Evolutionary conservation across 2,888 invertebrate genomes (phyloP), one percentile per base, ranked within the genome.

Genomic region (Periphyllus acericola): DNA sequence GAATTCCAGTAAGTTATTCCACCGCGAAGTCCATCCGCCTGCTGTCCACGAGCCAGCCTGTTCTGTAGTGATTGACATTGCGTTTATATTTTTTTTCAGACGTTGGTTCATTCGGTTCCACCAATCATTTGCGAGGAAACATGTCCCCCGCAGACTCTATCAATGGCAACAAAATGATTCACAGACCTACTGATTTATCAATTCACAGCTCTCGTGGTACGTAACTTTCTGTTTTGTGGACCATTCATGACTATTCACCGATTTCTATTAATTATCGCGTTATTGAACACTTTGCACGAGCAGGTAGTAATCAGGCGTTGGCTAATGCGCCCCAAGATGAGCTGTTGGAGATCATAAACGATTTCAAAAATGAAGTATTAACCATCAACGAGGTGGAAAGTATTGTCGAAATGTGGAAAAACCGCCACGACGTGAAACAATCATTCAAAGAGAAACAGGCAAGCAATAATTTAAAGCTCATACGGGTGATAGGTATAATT

Each of bases 331-430:
- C 89, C 0, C 95, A 96, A 91, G 96, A 96, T 89, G 96, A 97
- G 91, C 92, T 97, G 89, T 94, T 95, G 5, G 96, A 97, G 92
- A 96, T 97, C 83, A 96, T 97, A 91, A 96, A 95, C 91, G 96
- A 97, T 91, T 97, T 96, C 91, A 97, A 97, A 91, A 96, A 96
- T 91, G 96, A 97, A 91, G 96, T 96, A 5, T 95, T 96, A 90
- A 95, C 96, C 0, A 96, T 97, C 91, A 93, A 95, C 0, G 96
- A 97, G 92, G 96, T 96, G 0, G 97, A 97, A 91, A 94, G 95
- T 90, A 92, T 97, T 83, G 97, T 97, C 1, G 95, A 96, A 91
- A 95, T 95, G 91, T 97, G 97, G 97, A 94, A 94, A 90, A 96
- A 96, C 90, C 93, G 97, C 88, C 96, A 96, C 90, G 97, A 97